Conservation (phyloP, 2,797 vertebrate species). For the Pteronotus mesoamericanus region DNA sequence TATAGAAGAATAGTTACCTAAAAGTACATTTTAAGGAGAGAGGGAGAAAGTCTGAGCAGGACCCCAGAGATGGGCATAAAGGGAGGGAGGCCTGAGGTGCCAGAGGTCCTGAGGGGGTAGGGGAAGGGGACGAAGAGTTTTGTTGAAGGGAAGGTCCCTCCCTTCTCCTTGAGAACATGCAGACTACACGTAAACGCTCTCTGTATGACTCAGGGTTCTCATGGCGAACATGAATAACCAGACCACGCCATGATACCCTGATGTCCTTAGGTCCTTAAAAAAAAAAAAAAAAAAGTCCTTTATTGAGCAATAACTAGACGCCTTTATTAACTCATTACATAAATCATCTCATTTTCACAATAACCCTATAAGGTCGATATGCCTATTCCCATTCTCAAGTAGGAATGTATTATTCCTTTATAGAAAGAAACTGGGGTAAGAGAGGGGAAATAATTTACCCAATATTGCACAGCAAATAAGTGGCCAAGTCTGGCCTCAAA, state of each 20-base stretch:
- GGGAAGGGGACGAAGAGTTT: not conserved
- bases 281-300: not conserved
- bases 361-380: not conserved
- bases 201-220: not conserved
- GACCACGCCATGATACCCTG: not conserved
- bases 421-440: not conserved
- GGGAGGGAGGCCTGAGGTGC: not conserved
- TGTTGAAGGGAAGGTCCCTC: not conserved
- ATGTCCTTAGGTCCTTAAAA: not conserved
- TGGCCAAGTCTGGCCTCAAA: not conserved
- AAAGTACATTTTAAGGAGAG: not conserved
- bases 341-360: conserved; percentile 24
- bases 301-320: not conserved
- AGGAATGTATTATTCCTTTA: not conserved
- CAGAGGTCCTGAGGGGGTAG: not conserved
- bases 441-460: not conserved
- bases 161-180: not conserved
- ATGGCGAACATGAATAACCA: not conserved
- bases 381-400: not conserved
- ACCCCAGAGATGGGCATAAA: not conserved
- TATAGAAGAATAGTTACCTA: not conserved
- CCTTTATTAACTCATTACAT: not conserved
- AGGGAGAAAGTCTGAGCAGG: not conserved
- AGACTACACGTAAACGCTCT: not conserved
- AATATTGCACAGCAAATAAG: not conserved